Conservation (phyloP, 1,140 invertebrate species). For the Ips typographus region DNA sequence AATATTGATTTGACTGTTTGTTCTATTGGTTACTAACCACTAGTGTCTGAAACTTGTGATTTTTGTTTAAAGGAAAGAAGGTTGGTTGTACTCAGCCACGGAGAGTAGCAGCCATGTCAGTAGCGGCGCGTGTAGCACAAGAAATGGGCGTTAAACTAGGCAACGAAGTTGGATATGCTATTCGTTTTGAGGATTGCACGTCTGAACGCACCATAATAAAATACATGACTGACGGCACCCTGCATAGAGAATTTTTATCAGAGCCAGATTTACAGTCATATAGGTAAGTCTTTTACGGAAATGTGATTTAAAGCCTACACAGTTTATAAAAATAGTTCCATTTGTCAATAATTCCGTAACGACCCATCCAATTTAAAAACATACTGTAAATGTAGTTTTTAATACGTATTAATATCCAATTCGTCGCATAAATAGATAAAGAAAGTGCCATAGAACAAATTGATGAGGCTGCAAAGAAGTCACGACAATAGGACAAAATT, state of each 20-base stretch:
- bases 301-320: background rate
- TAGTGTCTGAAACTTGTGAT: background rate
- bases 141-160: slow-evolving; percentile 99
- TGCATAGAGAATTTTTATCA: slow-evolving; percentile 95
- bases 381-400: no score
- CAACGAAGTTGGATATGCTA: slow-evolving; percentile 98
- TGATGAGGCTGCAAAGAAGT: no score
- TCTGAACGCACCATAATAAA: slow-evolving; percentile 96
- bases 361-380: no score
- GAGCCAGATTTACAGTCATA: slow-evolving; percentile 95
- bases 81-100: slow-evolving; percentile 95
- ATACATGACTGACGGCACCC: slow-evolving; percentile 99
- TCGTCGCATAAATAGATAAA: no score
- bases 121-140: slow-evolving; percentile 98
- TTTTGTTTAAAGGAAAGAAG: slow-evolving; percentile 57
- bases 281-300: slow-evolving; percentile 27
- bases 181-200: slow-evolving; percentile 99
- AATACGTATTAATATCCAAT: no score
- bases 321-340: no score
- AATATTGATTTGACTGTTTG: no score
- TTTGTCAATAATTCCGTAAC: no score
- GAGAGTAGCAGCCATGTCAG: slow-evolving; percentile 98
- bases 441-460: no score
- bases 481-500: no score
- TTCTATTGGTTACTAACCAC: background rate